These are phyloP conservation scores for Bolinopsis microptera DNA, from an alignment of 37 sponge, comb jelly and placozoan species.

Conservation along the genomic window DNA sequence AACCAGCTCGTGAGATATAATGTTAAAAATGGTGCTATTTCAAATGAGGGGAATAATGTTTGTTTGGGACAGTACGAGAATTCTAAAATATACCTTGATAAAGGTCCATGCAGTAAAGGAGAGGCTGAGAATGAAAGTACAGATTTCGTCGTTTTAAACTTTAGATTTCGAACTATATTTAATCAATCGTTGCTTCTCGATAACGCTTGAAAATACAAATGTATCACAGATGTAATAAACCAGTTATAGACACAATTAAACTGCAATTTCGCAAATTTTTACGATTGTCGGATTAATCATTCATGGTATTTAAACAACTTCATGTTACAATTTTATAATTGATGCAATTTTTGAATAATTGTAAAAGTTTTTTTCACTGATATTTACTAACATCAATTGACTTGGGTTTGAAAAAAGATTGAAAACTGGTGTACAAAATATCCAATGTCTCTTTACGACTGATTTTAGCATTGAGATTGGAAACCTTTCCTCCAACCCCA, in stretches of 20 bases:
- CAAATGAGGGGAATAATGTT: not conserved
- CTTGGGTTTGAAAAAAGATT: constrained; percentile 46
- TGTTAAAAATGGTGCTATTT: not conserved
- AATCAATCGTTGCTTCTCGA: not conserved
- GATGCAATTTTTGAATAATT: too few relatives aligned
- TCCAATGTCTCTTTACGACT: constrained; percentile 12
- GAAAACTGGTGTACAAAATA: not conserved
- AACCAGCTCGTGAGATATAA: not conserved
- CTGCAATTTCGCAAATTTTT: too few relatives aligned
- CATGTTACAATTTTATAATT: too few relatives aligned
- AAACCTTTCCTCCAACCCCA: not conserved
- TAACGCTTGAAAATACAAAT: not conserved
- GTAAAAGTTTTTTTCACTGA: constrained; percentile 42
- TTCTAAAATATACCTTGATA: not conserved
- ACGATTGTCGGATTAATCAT: too few relatives aligned
- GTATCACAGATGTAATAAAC: too few relatives aligned
- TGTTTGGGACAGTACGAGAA: not conserved
- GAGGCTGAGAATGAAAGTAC: too few relatives aligned
- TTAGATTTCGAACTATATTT: not conserved
- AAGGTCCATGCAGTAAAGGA: not conserved
- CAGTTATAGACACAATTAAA: too few relatives aligned
- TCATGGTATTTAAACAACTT: too few relatives aligned
- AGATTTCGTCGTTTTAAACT: not conserved
- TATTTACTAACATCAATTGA: constrained; percentile 10
- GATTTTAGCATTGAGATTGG: not conserved